A percentile compares a stretch with the other conserved stretches of the same genome.
phyloP scores from a whole-genome alignment of 1,140 invertebrate genomes.

The Gryon sp. region DNA sequence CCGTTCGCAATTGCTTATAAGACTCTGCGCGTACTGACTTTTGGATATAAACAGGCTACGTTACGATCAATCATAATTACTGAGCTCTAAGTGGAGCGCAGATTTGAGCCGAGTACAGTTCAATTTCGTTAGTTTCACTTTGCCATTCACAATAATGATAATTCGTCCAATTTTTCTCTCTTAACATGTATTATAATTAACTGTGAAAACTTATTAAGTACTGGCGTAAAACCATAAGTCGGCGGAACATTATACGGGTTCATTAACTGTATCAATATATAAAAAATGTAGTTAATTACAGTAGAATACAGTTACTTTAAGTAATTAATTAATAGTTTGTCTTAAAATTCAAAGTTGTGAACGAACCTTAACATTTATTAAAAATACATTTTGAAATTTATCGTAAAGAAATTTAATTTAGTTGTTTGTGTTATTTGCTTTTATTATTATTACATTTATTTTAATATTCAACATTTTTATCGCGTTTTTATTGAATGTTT shows the following conservation, averaged over 20 bases:
- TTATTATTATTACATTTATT: too few relatives aligned
- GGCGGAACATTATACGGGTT: conserved; percentile 15
- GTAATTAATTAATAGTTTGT: too few relatives aligned
- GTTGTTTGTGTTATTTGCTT: too few relatives aligned
- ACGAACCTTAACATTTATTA: too few relatives aligned
- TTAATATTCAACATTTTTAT: too few relatives aligned
- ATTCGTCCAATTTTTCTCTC: neutral
- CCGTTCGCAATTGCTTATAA: conserved; percentile 23
- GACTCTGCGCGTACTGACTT: conserved; percentile 9
- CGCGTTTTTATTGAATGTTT: too few relatives aligned
- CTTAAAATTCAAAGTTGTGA: too few relatives aligned
- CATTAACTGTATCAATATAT: conserved; percentile 18
- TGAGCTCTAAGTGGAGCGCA: conserved; percentile 4
- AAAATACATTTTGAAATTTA: too few relatives aligned
- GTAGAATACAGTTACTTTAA: too few relatives aligned
- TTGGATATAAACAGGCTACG: conserved; percentile 21
- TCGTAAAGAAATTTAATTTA: too few relatives aligned
- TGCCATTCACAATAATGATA: conserved; percentile 11
- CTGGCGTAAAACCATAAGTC: neutral
- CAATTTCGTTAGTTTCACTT: conserved; percentile 42
- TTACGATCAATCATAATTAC: conserved; percentile 46
- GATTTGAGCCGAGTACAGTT: conserved; percentile 12
- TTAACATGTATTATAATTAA: conserved; percentile 40
- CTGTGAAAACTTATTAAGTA: conserved; percentile 21
- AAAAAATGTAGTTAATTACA: conserved; percentile 1